Conservation (phyloP, 2,797 vertebrate genomes). For the Tamandua tetradactyla region DNA sequence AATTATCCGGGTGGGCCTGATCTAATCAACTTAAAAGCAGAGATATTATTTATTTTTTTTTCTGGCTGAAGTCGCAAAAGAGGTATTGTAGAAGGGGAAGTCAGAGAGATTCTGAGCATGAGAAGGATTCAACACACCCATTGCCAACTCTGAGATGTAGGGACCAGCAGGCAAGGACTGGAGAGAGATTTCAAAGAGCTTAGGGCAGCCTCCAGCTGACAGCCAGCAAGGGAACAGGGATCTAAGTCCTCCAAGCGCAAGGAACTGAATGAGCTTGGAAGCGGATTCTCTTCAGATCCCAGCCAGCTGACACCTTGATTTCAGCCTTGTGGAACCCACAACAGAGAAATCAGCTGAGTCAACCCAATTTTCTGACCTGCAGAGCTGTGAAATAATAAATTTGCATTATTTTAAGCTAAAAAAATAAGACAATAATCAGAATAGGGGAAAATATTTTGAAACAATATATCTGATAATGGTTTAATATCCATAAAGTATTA, state of each 20-base stretch:
- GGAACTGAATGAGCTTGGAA: too few species aligned
- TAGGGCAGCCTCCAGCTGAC: too few species aligned
- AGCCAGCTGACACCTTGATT: background rate
- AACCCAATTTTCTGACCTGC: conserved; percentile 1
- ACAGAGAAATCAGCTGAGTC: background rate
- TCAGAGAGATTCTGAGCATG: background rate
- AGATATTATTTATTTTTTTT: too few species aligned
- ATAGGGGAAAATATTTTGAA: too few species aligned
- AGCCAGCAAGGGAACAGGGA: too few species aligned
- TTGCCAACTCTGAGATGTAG: background rate
- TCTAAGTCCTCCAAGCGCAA: too few species aligned
- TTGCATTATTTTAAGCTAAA: too few species aligned
- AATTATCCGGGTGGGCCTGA: too few species aligned
- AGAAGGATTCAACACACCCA: background rate
- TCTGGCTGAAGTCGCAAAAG: background rate
- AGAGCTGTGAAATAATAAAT: background rate
- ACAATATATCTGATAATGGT: too few species aligned
- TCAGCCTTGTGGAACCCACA: background rate
- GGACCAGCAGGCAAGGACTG: background rate
- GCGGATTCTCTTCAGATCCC: background rate
- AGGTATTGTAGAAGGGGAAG: background rate
- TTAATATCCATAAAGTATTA: too few species aligned
- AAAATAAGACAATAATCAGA: too few species aligned
- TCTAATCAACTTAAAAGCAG: background rate
- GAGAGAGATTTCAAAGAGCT: background rate